Conservation (phyloP, 2,797 vertebrate species). For the Notoglanidium macrostoma region DNA sequence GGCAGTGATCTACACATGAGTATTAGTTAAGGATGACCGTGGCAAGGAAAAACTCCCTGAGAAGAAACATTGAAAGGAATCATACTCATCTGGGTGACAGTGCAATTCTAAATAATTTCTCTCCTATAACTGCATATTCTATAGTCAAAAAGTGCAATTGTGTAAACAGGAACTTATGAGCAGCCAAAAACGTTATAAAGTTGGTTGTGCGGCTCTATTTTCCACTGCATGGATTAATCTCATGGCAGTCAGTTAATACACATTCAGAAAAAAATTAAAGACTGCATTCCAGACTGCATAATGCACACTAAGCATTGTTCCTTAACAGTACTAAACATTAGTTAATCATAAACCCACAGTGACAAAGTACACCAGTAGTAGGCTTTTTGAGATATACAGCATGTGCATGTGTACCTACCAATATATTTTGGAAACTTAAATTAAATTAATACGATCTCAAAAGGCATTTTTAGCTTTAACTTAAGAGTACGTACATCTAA, state of each 20-base stretch:
- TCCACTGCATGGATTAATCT: background rate
- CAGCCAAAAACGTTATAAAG: background rate
- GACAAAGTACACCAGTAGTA: background rate
- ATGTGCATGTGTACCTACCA: too few species aligned
- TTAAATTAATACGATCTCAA: too few species aligned
- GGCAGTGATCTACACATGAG: background rate
- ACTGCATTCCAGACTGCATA: background rate
- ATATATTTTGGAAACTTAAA: too few species aligned
- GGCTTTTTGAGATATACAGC: background rate
- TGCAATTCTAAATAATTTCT: background rate
- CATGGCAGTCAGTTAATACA: background rate
- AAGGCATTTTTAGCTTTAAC: too few species aligned
- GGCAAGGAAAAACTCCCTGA: background rate
- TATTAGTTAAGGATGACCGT: background rate
- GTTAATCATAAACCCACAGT: conserved; percentile 12
- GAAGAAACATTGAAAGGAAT: background rate
- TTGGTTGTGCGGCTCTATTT: background rate
- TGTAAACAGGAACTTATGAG: background rate
- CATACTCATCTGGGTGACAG: background rate
- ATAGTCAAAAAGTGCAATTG: background rate
- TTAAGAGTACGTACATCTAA: too few species aligned
- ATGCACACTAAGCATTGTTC: background rate
- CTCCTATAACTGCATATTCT: background rate
- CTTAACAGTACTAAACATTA: background rate
- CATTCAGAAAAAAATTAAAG: background rate